A percentile compares a stretch with the other conserved stretches of the same genome.
These are phyloP conservation scores for Vireo griseus DNA, from an alignment of 2,797 vertebrate genomes.

Conservation along the genomic window DNA sequence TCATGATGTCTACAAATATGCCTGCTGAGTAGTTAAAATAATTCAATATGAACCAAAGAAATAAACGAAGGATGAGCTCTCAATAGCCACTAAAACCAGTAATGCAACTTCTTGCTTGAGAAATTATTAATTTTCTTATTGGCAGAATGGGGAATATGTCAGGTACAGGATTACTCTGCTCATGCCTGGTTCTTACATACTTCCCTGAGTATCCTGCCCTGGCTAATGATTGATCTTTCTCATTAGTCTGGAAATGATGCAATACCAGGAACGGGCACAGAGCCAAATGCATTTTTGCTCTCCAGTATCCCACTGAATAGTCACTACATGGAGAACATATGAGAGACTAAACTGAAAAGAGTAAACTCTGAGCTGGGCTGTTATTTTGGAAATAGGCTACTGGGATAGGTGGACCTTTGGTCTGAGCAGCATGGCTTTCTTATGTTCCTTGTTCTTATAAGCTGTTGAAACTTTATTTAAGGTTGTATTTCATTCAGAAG, in stretches of 20 bases:
- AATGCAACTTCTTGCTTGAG: not conserved
- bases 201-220: not conserved
- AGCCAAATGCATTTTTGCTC: not conserved
- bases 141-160: not conserved
- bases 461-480: slow-evolving; percentile 23
- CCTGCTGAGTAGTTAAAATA: not conserved
- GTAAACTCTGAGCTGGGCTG: not conserved
- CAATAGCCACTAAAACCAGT: not conserved
- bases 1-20: not conserved
- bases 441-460: not conserved
- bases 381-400: not conserved
- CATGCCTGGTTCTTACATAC: not conserved
- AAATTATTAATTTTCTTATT: not conserved
- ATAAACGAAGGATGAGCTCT: not conserved
- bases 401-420: not conserved
- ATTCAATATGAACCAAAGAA: not conserved
- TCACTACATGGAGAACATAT: not conserved
- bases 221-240: not conserved
- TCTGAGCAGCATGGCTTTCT: not conserved
- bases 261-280: not conserved
- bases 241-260: not conserved
- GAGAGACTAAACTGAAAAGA: not conserved
- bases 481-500: slow-evolving; percentile 44
- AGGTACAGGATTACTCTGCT: not conserved
- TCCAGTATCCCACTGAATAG: not conserved